Evolutionary conservation across 2,797 vertebrate species (phyloP), one percentile per base, ranked within the genome.

Genomic region (Chelidonichthys spinosus): DNA sequence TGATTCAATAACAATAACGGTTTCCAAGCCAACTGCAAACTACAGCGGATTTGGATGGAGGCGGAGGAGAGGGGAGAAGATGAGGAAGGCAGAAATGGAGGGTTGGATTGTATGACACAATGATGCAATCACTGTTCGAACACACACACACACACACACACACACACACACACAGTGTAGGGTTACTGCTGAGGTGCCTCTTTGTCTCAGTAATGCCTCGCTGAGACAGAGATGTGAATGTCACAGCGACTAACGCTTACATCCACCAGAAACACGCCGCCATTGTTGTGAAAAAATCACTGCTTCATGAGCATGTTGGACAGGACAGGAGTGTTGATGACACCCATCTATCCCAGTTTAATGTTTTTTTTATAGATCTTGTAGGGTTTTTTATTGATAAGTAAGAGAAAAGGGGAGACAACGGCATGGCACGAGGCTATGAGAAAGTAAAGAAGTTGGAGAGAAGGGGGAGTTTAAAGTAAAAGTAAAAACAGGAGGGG

Each of bases 111-210:
- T 68, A 72, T 90, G 87, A 85, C 78, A 81, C 72, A 60, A 75
- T 88, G 85, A 92, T 83, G 85, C 75, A 92, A 90, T 83, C 84
- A 85, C 69, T 81, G 81, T 72, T 82, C 81, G 80, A 83, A 76
- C 84, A 83, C 71, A 55, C 33, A 17, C 46, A n/a, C n/a, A 37
- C 18, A 35, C 35, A 56, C 36, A 58, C 36, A 72, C 76, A 73
- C 60, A 63, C 43, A 52, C 64, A 17, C 37, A 46, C 60, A 33
- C 60, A 59, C 55, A 58, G 86, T 89, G 75, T 92, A 67, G 76
- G 75, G 85, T 93, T 89, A 85, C 92, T 78, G 76, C 88, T 85
- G 86, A 88, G 88, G 91, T 87, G 90, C 90, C 91, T 70, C 81
- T 71, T 82, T 90, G 90, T 92, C 90, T 91, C 86, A 61, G 76